A percentile compares a stretch with the other conserved stretches of the same genome.
Evolutionary conservation across 2,113 vertebrate genomes (phyloP).

Genomic region (Caracal caracal): DNA sequence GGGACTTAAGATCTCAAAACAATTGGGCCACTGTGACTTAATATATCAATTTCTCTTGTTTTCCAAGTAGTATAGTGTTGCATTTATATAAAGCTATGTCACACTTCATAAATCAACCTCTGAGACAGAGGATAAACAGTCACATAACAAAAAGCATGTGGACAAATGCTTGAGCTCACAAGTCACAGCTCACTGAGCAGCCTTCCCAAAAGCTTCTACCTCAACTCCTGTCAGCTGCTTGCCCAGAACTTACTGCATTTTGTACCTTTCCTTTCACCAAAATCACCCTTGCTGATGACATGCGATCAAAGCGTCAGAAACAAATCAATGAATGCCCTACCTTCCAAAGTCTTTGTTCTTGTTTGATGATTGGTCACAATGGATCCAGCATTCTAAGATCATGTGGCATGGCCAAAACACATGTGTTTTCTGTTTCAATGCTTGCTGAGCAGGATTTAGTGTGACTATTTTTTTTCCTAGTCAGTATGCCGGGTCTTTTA

Average conservation of each 20-base stretch:
- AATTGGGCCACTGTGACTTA: conserved; percentile 67
- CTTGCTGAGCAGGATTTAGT: not conserved
- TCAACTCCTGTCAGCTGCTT: not conserved
- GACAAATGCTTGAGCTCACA: not conserved
- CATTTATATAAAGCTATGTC: conserved; percentile 37
- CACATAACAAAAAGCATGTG: not conserved
- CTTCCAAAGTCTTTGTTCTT: not conserved
- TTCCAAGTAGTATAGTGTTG: conserved; percentile 18
- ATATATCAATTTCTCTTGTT: conserved; percentile 62
- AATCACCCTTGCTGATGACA: conserved; percentile 22
- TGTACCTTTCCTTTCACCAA: conserved; percentile 21
- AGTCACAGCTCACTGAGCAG: conserved; percentile 45
- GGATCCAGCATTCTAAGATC: not conserved
- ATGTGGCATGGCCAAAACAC: not conserved
- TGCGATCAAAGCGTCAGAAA: conserved; percentile 38
- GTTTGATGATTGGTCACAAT: conserved; percentile 10
- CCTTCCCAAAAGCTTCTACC: not conserved
- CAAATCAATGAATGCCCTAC: conserved; percentile 13
- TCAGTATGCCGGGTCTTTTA: not conserved
- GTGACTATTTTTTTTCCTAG: not conserved
- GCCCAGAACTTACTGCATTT: not conserved
- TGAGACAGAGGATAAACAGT: conserved; percentile 56
- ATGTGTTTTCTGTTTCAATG: not conserved
- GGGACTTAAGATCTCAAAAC: conserved; percentile 70
- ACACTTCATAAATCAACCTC: conserved; percentile 67